phyloP scores from a whole-genome alignment of 92 coral and sea anemone genomes.

The Porites lobata region DNA sequence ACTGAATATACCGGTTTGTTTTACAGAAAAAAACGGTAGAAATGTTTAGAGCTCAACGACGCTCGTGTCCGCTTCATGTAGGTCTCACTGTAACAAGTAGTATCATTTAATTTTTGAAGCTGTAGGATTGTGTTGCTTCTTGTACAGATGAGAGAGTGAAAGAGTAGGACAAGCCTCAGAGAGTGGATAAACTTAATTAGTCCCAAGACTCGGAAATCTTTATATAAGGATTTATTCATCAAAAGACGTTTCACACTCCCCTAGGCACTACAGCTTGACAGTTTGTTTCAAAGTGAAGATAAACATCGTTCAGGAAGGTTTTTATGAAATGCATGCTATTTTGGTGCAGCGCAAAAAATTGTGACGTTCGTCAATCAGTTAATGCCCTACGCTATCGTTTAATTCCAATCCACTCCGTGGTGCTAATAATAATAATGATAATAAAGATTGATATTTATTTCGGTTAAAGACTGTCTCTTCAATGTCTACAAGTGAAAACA shows the following conservation, averaged over 20 bases:
- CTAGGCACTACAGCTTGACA: not conserved
- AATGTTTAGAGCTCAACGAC: too few relatives aligned
- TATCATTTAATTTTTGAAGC: too few relatives aligned
- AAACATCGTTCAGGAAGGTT: not conserved
- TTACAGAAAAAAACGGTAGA: too few relatives aligned
- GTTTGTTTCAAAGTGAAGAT: not conserved
- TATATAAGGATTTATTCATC: too few relatives aligned
- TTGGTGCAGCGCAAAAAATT: not conserved
- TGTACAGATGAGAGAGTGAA: too few relatives aligned
- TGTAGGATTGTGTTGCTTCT: too few relatives aligned
- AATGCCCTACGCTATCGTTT: constrained; percentile 41
- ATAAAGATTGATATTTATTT: constrained; percentile 45
- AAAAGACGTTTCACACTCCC: not conserved
- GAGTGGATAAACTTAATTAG: too few relatives aligned
- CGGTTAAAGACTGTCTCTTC: constrained; percentile 11
- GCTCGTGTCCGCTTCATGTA: too few relatives aligned
- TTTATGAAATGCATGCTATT: not conserved
- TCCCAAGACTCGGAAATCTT: too few relatives aligned
- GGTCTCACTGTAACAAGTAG: too few relatives aligned
- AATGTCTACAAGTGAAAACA: not conserved
- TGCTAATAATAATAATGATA: constrained; percentile 20
- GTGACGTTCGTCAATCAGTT: not conserved
- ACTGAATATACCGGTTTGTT: too few relatives aligned
- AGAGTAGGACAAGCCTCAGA: too few relatives aligned
- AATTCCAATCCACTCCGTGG: constrained; percentile 5